A percentile compares a stretch with the other conserved stretches of the same genome.
phyloP scores from a whole-genome alignment of 1,140 invertebrate genomes.

The Saxidomus purpurata region DNA sequence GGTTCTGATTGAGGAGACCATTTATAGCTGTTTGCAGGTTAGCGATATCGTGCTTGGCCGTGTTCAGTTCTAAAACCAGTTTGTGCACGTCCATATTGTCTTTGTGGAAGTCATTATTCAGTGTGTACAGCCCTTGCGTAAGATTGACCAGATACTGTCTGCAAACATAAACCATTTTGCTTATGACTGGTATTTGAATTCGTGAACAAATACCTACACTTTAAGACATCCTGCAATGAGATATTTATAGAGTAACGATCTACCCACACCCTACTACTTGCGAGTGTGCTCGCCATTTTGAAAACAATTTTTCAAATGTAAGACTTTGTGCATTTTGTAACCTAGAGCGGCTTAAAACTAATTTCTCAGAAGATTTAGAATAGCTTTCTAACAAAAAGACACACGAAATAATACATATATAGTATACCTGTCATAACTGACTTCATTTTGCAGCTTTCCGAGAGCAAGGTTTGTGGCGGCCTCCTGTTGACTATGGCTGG shows the following conservation, averaged over 20 bases:
- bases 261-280: no score
- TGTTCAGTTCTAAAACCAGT: slow-evolving; percentile 11
- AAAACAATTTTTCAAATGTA: no score
- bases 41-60: background rate
- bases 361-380: no score
- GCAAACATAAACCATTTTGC: background rate
- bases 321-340: no score
- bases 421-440: slow-evolving; percentile 38
- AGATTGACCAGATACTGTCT: slow-evolving; percentile 38
- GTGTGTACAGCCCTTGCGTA: slow-evolving; percentile 20
- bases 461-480: slow-evolving; percentile 6
- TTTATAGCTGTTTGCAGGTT: background rate
- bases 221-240: no score
- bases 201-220: no score
- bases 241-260: no score
- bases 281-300: no score
- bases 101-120: slow-evolving; percentile 48
- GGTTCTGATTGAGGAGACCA: background rate
- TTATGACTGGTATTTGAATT: no score
- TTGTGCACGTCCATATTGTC: slow-evolving; percentile 43
- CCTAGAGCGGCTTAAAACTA: no score
- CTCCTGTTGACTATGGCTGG: slow-evolving; percentile 1
- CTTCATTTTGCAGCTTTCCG: background rate
- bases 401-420: no score
- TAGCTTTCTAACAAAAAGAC: no score